Evolutionary conservation across 2,797 vertebrate species (phyloP).

Genomic region (Okamejei kenojei): DNA sequence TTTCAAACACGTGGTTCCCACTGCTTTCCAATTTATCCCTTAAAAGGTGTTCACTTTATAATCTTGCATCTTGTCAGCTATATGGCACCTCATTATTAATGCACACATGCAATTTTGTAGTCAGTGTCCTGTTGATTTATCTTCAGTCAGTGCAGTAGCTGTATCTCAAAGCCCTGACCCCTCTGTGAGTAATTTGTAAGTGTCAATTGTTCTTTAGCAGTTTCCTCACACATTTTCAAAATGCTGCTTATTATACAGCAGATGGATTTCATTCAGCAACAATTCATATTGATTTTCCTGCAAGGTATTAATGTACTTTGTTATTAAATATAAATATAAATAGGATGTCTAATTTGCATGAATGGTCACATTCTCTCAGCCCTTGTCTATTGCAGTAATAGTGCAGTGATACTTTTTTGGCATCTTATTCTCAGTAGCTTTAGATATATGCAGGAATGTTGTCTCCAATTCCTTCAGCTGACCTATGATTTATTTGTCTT

Average conservation of each 20-base stretch:
- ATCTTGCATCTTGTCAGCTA: background rate
- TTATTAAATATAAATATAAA: slow-evolving; percentile 20
- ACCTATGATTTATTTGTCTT: background rate
- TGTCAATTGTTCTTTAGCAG: background rate
- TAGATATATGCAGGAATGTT: background rate
- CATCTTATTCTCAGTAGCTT: background rate
- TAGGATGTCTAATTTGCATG: background rate
- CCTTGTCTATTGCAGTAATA: background rate
- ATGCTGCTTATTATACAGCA: background rate
- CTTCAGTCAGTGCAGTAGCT: background rate
- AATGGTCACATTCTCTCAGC: background rate
- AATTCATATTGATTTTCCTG: background rate
- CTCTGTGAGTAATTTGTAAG: background rate
- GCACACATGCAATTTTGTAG: background rate
- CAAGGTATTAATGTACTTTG: background rate
- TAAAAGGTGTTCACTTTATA: background rate
- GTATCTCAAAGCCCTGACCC: background rate
- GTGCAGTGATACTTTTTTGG: background rate
- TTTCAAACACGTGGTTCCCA: background rate
- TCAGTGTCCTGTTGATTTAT: background rate
- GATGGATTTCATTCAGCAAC: background rate
- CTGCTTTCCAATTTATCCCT: background rate
- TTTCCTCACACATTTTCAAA: slow-evolving; percentile 2
- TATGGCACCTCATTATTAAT: background rate
- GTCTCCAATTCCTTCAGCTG: background rate